These are phyloP conservation scores for Monodelphis domestica DNA, from an alignment of 2,797 vertebrate species.

Conservation along the genomic window DNA sequence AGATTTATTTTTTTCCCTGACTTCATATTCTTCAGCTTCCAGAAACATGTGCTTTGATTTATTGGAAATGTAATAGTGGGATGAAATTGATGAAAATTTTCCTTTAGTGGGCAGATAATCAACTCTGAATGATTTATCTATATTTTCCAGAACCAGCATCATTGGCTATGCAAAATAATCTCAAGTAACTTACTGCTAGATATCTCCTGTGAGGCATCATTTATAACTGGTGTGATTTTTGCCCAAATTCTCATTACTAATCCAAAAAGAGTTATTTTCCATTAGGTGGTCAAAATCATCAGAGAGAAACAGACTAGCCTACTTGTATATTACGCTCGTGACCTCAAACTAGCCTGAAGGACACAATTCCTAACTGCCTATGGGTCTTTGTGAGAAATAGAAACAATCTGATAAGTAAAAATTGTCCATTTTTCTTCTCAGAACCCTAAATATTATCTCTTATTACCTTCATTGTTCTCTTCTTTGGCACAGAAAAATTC, in stretches of 20 bases:
- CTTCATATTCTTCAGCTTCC: not conserved
- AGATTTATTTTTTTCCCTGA: not conserved
- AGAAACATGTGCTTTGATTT: slow-evolving; percentile 13
- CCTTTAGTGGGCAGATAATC: not conserved
- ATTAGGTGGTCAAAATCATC: not conserved
- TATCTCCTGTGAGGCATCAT: not conserved
- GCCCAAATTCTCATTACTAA: not conserved
- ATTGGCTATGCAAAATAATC: not conserved
- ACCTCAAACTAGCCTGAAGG: not conserved
- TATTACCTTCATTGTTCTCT: slow-evolving; percentile 38
- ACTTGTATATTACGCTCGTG: not conserved
- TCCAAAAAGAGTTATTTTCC: not conserved
- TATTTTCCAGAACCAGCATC: not conserved
- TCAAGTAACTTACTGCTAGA: not conserved
- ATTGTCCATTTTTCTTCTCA: not conserved
- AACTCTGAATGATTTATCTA: not conserved
- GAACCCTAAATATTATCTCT: not conserved
- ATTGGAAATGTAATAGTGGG: not conserved
- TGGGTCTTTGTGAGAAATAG: not conserved
- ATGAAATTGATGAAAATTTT: not conserved
- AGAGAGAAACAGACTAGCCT: not conserved
- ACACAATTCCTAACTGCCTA: not conserved
- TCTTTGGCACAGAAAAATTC: slow-evolving; percentile 38
- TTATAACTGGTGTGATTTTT: not conserved
- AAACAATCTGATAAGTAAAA: slow-evolving; percentile 11